These are phyloP conservation scores for Callosobruchus maculatus DNA, from an alignment of 2,888 invertebrate genomes.

Conservation along the genomic window DNA sequence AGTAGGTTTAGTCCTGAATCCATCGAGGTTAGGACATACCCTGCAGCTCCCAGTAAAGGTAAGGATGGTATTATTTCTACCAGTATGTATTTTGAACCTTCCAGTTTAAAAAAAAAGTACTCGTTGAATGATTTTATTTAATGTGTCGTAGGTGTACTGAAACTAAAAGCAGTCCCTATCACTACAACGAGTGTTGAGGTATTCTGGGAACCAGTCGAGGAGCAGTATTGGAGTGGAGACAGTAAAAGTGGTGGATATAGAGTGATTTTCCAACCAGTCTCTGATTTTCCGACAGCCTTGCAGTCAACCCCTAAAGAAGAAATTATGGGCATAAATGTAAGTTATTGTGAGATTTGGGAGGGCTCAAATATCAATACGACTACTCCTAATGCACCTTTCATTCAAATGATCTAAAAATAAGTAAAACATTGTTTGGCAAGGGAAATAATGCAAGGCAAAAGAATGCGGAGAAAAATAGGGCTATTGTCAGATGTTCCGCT, in stretches of 20 bases:
- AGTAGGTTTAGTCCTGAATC: constrained; percentile 90
- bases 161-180: constrained; percentile 85
- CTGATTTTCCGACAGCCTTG: constrained; percentile 82
- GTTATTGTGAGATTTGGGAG: too few species aligned
- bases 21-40: constrained; percentile 79
- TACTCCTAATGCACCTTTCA: too few species aligned
- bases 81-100: neutral
- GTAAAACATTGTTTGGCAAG: too few species aligned
- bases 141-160: constrained; percentile 41
- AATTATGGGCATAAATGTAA: constrained; percentile 74
- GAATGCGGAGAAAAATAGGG: too few species aligned
- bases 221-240: constrained; percentile 85
- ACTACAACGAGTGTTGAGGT: constrained; percentile 93
- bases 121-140: neutral
- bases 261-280: constrained; percentile 82
- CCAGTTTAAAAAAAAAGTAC: too few species aligned
- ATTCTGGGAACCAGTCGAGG: constrained; percentile 79
- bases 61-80: constrained; percentile 31
- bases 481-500: too few species aligned
- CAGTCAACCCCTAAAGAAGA: constrained; percentile 82
- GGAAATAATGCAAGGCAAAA: too few species aligned
- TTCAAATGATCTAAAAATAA: too few species aligned
- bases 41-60: constrained; percentile 81
- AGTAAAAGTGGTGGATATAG: constrained; percentile 83
- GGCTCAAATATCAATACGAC: too few species aligned